These are phyloP conservation scores for Cladorhizidae sp. DNA, from an alignment of 37 sponge, comb jelly and placozoan species.

Conservation along the genomic window DNA sequence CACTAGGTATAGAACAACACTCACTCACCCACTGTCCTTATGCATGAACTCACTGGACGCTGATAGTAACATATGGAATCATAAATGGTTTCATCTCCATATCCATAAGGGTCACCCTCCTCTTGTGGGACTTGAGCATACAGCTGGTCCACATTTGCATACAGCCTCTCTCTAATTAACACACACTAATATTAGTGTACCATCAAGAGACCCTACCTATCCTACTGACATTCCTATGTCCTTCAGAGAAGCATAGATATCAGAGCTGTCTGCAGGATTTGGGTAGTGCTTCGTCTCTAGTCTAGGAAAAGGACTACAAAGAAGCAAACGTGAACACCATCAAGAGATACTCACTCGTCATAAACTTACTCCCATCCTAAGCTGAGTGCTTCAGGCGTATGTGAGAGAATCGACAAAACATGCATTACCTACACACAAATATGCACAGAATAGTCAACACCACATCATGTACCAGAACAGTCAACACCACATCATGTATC, in stretches of 20 bases:
- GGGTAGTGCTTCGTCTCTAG: conserved; percentile 34
- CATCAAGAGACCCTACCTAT: not conserved
- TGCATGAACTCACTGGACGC: conserved; percentile 3
- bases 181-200: not conserved
- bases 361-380: conserved; percentile 76
- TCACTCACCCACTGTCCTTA: not conserved
- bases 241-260: conserved; percentile 60
- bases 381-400: conserved; percentile 57
- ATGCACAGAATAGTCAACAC: not conserved
- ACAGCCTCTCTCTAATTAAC: conserved; percentile 29
- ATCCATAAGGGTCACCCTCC: conserved; percentile 71
- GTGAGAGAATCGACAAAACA: conserved; percentile 64
- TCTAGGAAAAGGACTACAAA: conserved; percentile 46
- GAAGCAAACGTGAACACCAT: not conserved
- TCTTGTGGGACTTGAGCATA: conserved; percentile 37
- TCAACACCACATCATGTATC: no score
- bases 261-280: conserved; percentile 12
- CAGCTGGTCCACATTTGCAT: conserved; percentile 53
- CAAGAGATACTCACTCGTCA: not conserved
- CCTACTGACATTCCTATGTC: conserved; percentile 47
- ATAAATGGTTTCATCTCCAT: conserved; percentile 78
- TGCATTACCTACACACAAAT: conserved; percentile 57
- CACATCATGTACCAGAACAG: not conserved
- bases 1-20: not conserved
- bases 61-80: conserved; percentile 62